Evolutionary conservation across 2,797 vertebrate genomes (phyloP), one percentile per base, ranked within the genome.

Genomic region (Philypnodon macrostomus): DNA sequence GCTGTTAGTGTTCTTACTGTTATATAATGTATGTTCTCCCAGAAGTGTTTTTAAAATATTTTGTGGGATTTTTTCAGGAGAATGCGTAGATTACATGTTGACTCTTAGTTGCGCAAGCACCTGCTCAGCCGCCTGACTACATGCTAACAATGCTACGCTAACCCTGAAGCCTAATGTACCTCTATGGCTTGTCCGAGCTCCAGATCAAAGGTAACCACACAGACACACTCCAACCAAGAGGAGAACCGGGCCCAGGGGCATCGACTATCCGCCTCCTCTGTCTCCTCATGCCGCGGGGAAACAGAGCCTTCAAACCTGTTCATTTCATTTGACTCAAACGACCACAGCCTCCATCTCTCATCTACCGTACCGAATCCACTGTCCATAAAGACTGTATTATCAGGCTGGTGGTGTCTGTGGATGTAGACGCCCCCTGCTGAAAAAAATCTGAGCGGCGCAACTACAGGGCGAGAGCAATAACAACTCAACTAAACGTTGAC

Each of bases 181-280:
- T 98, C 95, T 40, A 97, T 90, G 48, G 95, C 94, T 79, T 97
- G 95, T 33, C 95, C 95, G 21, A 98, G 89, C 87, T 98, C 95
- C 81, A 95, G 87, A 77, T 96, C 95, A 86, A 98, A 96, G 63
- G 94, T 95, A 37, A 98, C 94, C 2, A 95, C 93, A 50, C 95
- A 97, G 58, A 92, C 88, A 39, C 95, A 95, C 67, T 95, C 93
- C 46, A 96, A 58, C 95, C 95, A 97, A 1, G 91, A 87, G 2
- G 92, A 92, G 79, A 98, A 95, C 12, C 93, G 90, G 14, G 81
- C 67, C 94, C 94, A 95, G 16, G 87, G 88, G 15, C 77, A 44
- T 0, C 64, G 67, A 1, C 70, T 31, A 10, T 47, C 72, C 23
- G 48, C 17, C n/a, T 45, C 57, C 15, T 47, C 68, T 6, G 53